Evolutionary conservation across 2,797 vertebrate species (phyloP).

Genomic region (Sebastes cheni): DNA sequence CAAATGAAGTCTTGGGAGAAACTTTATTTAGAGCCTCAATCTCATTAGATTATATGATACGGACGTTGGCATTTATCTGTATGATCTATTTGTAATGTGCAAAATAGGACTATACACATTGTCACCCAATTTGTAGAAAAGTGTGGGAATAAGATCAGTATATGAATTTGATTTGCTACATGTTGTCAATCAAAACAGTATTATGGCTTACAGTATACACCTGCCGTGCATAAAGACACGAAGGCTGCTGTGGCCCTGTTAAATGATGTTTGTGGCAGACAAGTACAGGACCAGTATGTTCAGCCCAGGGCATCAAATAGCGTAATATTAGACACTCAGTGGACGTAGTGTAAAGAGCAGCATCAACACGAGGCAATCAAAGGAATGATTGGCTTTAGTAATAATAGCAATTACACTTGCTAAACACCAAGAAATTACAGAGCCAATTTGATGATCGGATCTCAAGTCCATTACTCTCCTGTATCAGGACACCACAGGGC

Average conservation of each 20-base stretch:
- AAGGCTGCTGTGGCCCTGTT: neutral
- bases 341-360: no score
- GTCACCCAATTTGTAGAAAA: neutral
- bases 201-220: neutral
- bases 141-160: neutral
- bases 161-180: neutral
- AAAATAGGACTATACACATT: neutral
- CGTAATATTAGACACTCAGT: no score
- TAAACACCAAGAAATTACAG: slow-evolving; percentile 34
- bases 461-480: slow-evolving; percentile 13
- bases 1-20: neutral
- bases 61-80: neutral
- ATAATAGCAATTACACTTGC: neutral
- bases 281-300: neutral
- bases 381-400: no score
- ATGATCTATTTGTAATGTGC: neutral
- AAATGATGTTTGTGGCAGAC: neutral
- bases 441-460: slow-evolving; percentile 22
- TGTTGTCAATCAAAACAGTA: slow-evolving; percentile 1
- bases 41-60: neutral
- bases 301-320: neutral
- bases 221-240: neutral
- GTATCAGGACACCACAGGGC: slow-evolving; percentile 2
- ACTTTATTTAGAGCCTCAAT: neutral
- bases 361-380: no score